A percentile compares a stretch with the other conserved stretches of the same genome.
Evolutionary conservation across 2,113 vertebrate genomes (phyloP).

Genomic region (Benthochromis sp.): DNA sequence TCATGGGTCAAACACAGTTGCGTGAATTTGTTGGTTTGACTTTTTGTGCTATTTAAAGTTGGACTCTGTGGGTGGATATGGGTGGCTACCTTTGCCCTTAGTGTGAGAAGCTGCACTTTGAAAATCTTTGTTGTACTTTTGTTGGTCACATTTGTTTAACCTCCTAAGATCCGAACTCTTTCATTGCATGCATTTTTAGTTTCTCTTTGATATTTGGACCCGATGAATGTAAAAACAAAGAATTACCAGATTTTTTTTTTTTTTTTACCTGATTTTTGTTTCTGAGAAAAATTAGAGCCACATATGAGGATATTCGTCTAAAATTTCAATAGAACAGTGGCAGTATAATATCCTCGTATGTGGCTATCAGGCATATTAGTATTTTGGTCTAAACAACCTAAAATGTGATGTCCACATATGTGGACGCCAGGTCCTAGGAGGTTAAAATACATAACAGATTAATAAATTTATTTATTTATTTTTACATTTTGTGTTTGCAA

Average conservation of each 20-base stretch:
- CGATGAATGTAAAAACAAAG: neutral
- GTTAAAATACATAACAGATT: neutral
- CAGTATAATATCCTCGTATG: neutral
- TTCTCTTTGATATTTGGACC: neutral
- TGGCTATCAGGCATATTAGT: neutral
- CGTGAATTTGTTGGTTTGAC: neutral
- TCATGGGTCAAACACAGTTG: neutral
- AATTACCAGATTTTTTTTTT: neutral
- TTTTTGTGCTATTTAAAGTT: neutral
- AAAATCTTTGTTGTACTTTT: neutral
- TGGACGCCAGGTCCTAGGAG: neutral
- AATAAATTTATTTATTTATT: neutral
- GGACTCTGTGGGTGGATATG: neutral
- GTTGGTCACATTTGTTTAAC: neutral
- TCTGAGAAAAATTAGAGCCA: neutral
- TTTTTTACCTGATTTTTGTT: neutral
- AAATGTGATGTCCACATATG: neutral
- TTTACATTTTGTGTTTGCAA: neutral
- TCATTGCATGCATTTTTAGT: neutral
- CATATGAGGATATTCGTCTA: neutral
- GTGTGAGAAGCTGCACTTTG: neutral
- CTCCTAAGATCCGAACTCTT: neutral
- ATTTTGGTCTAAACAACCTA: neutral
- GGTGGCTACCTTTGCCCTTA: neutral
- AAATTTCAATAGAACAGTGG: neutral